A percentile compares a stretch with the other conserved stretches of the same genome.
phyloP scores from a whole-genome alignment of 2,797 vertebrate species.

The Hyperoplus immaculatus region DNA sequence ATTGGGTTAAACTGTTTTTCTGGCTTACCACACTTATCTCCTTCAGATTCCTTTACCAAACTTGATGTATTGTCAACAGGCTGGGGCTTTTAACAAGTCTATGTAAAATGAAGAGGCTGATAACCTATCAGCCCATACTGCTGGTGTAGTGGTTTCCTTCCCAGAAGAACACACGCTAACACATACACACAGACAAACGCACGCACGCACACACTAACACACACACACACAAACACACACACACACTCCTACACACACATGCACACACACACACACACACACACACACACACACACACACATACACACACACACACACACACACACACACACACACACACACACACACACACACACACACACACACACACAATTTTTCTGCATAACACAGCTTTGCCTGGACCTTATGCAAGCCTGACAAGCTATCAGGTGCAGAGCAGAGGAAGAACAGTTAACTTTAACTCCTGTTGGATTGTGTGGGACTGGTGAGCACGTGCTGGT shows the following conservation, averaged over 20 bases:
- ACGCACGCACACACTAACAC: slow-evolving; percentile 16
- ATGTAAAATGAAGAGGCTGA: slow-evolving; percentile 64
- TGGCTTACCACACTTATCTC: slow-evolving; percentile 43
- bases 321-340: slow-evolving; percentile 18
- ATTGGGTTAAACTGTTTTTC: slow-evolving; percentile 21
- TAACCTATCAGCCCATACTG: slow-evolving; percentile 74
- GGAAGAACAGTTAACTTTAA: slow-evolving; percentile 15
- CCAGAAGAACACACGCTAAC: slow-evolving; percentile 38
- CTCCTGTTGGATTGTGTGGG: slow-evolving; percentile 10
- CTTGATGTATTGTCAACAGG: slow-evolving; percentile 68
- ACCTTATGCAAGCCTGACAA: slow-evolving; percentile 17
- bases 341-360: slow-evolving; percentile 20
- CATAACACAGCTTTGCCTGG: slow-evolving; percentile 27
- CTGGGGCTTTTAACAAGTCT: slow-evolving; percentile 55
- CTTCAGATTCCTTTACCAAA: slow-evolving; percentile 27
- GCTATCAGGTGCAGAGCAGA: slow-evolving; percentile 34
- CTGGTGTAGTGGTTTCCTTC: slow-evolving; percentile 69
- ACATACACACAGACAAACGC: slow-evolving; percentile 16
- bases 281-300: slow-evolving; percentile 25
- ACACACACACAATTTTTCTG: slow-evolving; percentile 23
- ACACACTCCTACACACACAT: slow-evolving; percentile 11
- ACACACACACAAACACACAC: slow-evolving; percentile 4
- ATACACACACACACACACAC: slow-evolving; percentile 18
- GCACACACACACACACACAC: neutral
- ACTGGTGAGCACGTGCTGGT: slow-evolving; percentile 17